Evolutionary conservation across 2,888 invertebrate genomes (phyloP).

Genomic region (Aplocera efformata): DNA sequence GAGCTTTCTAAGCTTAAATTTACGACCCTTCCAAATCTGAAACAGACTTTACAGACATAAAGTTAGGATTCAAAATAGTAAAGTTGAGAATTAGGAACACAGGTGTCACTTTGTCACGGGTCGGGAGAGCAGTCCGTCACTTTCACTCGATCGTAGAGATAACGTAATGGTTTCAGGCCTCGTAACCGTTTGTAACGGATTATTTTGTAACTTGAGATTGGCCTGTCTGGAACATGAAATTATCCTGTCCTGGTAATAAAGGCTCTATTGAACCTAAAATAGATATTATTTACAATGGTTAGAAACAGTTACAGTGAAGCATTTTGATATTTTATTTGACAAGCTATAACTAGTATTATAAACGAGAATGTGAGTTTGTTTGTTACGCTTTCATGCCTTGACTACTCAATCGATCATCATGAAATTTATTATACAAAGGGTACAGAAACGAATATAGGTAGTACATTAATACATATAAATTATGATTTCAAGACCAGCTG

Average conservation of each 20-base stretch:
- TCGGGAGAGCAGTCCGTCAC: conserved; percentile 35
- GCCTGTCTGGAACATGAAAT: conserved; percentile 6
- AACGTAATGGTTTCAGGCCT: conserved; percentile 31
- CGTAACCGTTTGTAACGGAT: conserved; percentile 8
- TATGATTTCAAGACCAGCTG: no score
- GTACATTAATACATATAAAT: no score
- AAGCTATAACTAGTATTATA: no score
- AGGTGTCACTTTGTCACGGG: conserved; percentile 36
- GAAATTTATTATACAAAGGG: no score
- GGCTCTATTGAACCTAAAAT: no score
- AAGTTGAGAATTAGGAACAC: conserved; percentile 19
- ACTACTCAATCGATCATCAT: no score
- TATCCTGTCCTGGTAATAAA: background rate
- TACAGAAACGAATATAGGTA: no score
- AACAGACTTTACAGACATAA: conserved; percentile 10
- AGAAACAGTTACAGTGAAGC: no score
- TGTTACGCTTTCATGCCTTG: no score
- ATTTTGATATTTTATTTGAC: no score
- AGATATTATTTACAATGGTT: no score
- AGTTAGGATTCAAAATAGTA: conserved; percentile 17
- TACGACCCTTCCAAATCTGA: conserved; percentile 35
- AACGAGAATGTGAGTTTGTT: no score
- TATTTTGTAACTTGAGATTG: conserved; percentile 12
- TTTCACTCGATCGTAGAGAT: conserved; percentile 39
- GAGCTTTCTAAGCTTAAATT: conserved; percentile 67